A percentile compares a stretch with the other conserved stretches of the same genome.
Conservation (phyloP, 2,797 vertebrate genomes). For the Diplodus sargus region DNA sequence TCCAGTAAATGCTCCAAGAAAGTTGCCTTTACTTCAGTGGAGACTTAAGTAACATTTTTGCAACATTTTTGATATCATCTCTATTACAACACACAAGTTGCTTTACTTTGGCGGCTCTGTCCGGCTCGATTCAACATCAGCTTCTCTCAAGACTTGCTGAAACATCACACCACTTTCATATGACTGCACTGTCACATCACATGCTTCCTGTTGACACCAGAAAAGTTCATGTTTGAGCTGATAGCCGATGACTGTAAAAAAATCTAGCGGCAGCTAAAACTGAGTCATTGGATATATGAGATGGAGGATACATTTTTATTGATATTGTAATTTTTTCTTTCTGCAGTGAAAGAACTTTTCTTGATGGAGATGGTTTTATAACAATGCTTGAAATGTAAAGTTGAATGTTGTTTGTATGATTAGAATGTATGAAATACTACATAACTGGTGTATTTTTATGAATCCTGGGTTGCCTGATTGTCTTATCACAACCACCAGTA, state of each 20-base stretch:
- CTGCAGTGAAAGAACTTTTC: background rate
- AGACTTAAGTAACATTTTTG: conserved; percentile 5
- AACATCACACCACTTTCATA: background rate
- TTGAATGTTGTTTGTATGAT: background rate
- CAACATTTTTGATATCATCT: background rate
- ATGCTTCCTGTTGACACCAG: conserved; percentile 35
- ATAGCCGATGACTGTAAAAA: background rate
- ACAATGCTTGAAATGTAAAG: background rate
- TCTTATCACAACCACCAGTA: background rate
- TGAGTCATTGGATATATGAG: conserved; percentile 1
- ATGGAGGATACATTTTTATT: background rate
- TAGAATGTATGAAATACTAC: background rate
- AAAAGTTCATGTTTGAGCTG: background rate
- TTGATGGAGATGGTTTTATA: background rate
- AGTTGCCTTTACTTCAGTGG: background rate
- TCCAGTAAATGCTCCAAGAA: background rate
- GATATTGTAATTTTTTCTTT: background rate
- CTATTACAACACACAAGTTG: background rate
- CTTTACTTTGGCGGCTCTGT: background rate
- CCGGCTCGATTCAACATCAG: background rate
- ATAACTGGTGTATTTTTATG: background rate
- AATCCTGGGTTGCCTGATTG: background rate
- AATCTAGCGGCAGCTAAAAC: background rate
- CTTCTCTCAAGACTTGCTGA: background rate
- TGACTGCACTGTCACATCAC: background rate